Evolutionary conservation across 2,113 vertebrate genomes (phyloP).

Genomic region (Passer domesticus): DNA sequence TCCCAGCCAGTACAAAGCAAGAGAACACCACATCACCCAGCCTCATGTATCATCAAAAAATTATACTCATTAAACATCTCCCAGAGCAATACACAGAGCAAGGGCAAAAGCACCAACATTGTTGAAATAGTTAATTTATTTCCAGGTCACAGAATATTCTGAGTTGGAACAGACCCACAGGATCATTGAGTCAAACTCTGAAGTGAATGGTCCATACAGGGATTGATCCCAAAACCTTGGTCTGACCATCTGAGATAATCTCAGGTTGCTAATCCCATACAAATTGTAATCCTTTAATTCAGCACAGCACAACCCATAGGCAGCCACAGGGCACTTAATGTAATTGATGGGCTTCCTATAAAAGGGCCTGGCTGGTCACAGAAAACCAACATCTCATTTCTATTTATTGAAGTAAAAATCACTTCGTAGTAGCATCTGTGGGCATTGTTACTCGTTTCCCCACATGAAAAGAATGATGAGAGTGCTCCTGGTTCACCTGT

Average conservation of each 20-base stretch:
- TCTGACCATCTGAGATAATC: background rate
- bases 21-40: background rate
- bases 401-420: background rate
- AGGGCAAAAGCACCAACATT: background rate
- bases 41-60: background rate
- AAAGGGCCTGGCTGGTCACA: background rate
- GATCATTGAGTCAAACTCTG: background rate
- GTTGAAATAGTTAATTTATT: background rate
- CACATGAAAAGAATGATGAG: background rate
- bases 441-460: background rate
- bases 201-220: background rate
- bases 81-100: background rate
- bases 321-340: background rate
- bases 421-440: background rate
- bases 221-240: background rate
- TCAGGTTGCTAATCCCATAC: background rate
- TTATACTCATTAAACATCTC: background rate
- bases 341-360: background rate
- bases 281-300: background rate
- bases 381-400: background rate
- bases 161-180: background rate
- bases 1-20: background rate
- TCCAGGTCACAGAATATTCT: background rate
- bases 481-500: background rate
- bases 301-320: background rate